phyloP scores from a whole-genome alignment of 2,113 vertebrate species.

The Pontoporia blainvillei region DNA sequence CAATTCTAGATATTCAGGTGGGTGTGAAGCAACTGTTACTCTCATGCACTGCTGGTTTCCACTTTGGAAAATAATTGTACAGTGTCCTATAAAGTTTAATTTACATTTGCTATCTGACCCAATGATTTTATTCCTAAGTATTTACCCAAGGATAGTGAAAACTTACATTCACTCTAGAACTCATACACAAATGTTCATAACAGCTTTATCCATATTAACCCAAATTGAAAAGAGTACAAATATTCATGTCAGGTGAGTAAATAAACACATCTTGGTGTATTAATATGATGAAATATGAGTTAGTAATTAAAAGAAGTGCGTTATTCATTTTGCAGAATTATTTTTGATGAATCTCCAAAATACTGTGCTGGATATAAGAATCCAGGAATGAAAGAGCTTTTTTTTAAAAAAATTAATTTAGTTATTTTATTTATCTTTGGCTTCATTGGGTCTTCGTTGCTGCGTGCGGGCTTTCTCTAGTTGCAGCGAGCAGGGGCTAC shows the following conservation, averaged over 20 bases:
- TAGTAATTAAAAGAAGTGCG: background rate
- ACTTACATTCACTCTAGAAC: background rate
- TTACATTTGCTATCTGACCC: background rate
- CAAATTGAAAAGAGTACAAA: background rate
- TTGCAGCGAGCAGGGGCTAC: too few species aligned
- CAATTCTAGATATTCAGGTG: background rate
- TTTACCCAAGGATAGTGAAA: background rate
- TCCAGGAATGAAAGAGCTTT: background rate
- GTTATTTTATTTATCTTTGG: too few species aligned
- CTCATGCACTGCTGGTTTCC: background rate
- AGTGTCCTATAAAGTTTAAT: background rate
- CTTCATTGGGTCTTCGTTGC: too few species aligned
- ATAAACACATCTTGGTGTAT: background rate
- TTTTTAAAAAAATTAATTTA: background rate
- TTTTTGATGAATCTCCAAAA: background rate
- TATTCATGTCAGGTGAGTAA: background rate
- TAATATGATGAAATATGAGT: background rate
- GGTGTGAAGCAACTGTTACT: background rate
- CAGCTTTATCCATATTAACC: background rate
- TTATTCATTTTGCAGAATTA: background rate
- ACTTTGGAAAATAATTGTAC: background rate
- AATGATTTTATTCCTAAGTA: background rate
- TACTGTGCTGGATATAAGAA: background rate
- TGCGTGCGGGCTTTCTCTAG: too few species aligned
- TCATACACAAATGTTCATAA: background rate